phyloP scores from a whole-genome alignment of 2,888 invertebrate species.

The Notocelia uddmanniana region DNA sequence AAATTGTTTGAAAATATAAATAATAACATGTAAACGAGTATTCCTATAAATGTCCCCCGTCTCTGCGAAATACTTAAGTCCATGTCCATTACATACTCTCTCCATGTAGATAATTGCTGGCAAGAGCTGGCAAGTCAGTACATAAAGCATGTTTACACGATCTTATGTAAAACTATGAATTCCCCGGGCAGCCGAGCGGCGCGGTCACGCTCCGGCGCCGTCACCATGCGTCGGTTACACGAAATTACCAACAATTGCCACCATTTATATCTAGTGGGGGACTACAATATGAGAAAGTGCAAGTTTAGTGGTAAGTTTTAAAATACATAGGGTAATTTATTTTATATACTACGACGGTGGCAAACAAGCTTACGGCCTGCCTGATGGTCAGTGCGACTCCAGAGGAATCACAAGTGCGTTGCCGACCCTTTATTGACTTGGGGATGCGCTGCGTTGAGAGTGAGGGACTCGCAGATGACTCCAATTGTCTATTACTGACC shows the following conservation, averaged over 20 bases:
- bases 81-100: background rate
- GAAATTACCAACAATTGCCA: slow-evolving; percentile 60
- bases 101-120: background rate
- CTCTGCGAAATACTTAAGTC: background rate
- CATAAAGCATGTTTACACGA: background rate
- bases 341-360: too few relatives aligned
- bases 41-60: too few relatives aligned
- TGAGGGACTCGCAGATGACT: too few relatives aligned
- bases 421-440: too few relatives aligned
- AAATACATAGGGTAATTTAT: too few relatives aligned
- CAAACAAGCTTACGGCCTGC: too few relatives aligned
- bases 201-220: slow-evolving; percentile 73
- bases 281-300: slow-evolving; percentile 26
- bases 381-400: too few relatives aligned
- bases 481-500: too few relatives aligned
- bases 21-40: too few relatives aligned
- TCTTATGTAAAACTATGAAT: slow-evolving; percentile 20
- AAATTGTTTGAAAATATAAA: too few relatives aligned
- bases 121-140: background rate
- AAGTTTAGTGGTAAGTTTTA: background rate
- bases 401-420: too few relatives aligned
- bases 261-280: slow-evolving; percentile 35
- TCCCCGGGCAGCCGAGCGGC: slow-evolving; percentile 24
- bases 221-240: slow-evolving; percentile 66
- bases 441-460: too few relatives aligned